These are phyloP conservation scores for Psilopsiagon aurifrons DNA, from an alignment of 2,113 vertebrate genomes.

Conservation along the genomic window DNA sequence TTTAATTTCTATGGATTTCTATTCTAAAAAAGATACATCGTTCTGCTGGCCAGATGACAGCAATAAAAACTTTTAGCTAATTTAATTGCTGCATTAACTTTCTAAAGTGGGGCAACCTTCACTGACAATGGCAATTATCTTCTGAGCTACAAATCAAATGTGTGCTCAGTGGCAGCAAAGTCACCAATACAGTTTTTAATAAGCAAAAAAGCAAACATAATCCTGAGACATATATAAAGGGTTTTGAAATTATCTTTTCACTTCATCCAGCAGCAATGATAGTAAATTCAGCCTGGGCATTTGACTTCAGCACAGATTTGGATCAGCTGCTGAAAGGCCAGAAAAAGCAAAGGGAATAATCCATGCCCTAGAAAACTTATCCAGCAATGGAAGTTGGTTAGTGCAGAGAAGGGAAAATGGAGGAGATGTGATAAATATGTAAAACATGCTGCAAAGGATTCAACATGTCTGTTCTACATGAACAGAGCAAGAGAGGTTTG, in stretches of 20 bases:
- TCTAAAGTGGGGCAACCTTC: neutral
- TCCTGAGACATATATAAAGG: slow-evolving; percentile 12
- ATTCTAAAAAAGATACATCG: neutral
- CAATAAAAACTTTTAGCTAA: slow-evolving; percentile 15
- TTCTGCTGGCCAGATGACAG: slow-evolving; percentile 16
- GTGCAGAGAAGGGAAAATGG: neutral
- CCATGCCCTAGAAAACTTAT: slow-evolving; percentile 1
- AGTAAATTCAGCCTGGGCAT: neutral
- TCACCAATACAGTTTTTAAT: neutral
- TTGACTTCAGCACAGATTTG: slow-evolving; percentile 25
- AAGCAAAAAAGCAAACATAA: slow-evolving; percentile 20
- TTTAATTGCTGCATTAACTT: slow-evolving; percentile 13
- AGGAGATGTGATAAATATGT: neutral
- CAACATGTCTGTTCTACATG: neutral
- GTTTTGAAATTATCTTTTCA: slow-evolving; percentile 26
- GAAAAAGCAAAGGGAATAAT: slow-evolving; percentile 22
- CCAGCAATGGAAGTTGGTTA: neutral
- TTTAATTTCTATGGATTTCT: slow-evolving; percentile 36
- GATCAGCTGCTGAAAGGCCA: slow-evolving; percentile 10
- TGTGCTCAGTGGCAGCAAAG: neutral
- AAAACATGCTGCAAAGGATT: neutral
- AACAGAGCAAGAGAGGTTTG: neutral
- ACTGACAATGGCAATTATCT: neutral
- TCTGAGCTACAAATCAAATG: neutral
- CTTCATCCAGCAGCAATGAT: neutral